Evolutionary conservation across 2,113 vertebrate genomes (phyloP).

Genomic region (Corythaeola cristata): DNA sequence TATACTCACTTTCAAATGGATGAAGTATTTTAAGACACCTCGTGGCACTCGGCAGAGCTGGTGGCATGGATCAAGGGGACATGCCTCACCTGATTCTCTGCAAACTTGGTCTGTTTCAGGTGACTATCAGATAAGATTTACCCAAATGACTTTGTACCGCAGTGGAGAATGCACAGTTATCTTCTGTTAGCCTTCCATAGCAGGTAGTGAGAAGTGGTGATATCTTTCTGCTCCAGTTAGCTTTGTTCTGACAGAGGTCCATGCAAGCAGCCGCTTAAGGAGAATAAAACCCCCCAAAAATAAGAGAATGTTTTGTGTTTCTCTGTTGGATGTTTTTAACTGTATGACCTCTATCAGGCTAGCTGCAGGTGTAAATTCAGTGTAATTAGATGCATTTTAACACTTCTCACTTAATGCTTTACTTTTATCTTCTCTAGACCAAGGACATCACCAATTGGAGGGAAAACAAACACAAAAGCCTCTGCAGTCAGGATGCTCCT

Average conservation of each 20-base stretch:
- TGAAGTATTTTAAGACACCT: background rate
- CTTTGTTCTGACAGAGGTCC: background rate
- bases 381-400: background rate
- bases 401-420: background rate
- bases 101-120: background rate
- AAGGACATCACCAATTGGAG: background rate
- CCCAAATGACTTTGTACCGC: background rate
- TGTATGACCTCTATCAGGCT: background rate
- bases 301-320: background rate
- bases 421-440: background rate
- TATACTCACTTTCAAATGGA: background rate
- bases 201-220: background rate
- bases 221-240: background rate
- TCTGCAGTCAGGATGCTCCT: background rate
- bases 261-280: background rate
- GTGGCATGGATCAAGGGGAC: background rate
- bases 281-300: background rate
- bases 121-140: background rate
- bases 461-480: background rate
- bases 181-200: background rate
- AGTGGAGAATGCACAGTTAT: background rate
- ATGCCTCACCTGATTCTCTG: background rate
- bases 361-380: background rate
- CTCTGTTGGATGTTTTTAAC: background rate
- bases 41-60: background rate